Conservation (phyloP, 2,113 vertebrate species). For the Lagopus leucura region DNA sequence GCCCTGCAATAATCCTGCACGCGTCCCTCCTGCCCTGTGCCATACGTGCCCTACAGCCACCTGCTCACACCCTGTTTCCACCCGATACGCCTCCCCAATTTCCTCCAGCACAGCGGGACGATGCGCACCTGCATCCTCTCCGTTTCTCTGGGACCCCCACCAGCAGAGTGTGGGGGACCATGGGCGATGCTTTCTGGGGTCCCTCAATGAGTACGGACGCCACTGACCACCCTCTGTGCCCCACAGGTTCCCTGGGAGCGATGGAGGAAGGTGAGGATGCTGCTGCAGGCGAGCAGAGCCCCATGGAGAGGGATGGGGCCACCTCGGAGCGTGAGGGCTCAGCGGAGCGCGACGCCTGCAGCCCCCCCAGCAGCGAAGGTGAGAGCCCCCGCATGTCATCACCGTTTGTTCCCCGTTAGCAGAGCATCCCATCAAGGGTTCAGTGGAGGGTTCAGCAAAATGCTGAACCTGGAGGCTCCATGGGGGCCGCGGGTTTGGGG, state of each 20-base stretch:
- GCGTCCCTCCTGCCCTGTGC: too few relatives aligned
- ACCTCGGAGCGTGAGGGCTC: slow-evolving; percentile 80
- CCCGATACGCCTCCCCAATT: not conserved
- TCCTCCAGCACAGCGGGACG: not conserved
- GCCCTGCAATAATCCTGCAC: too few relatives aligned
- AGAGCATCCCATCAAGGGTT: rapidly evolving
- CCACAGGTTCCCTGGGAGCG: slow-evolving; percentile 88
- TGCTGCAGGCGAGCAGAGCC: slow-evolving; percentile 70
- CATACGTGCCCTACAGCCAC: not conserved
- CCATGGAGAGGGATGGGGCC: slow-evolving; percentile 79
- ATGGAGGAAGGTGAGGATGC: slow-evolving; percentile 85
- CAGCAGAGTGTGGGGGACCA: not conserved
- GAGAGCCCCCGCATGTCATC: not conserved
- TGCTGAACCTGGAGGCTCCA: rapidly evolving
- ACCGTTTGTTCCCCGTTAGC: not conserved
- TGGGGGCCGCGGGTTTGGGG: too few relatives aligned
- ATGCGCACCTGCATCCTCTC: not conserved
- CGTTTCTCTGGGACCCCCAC: rapidly evolving
- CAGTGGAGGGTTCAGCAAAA: not conserved
- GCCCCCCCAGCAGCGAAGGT: slow-evolving; percentile 83
- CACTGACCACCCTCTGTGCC: not conserved
- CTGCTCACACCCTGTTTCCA: not conserved
- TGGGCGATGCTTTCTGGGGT: not conserved
- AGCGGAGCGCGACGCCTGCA: slow-evolving; percentile 75
- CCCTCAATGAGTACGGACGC: too few relatives aligned